Base-by-base conservation (phyloP, 1,140 invertebrate species). In the Drosophila quadrilineata region DNA sequence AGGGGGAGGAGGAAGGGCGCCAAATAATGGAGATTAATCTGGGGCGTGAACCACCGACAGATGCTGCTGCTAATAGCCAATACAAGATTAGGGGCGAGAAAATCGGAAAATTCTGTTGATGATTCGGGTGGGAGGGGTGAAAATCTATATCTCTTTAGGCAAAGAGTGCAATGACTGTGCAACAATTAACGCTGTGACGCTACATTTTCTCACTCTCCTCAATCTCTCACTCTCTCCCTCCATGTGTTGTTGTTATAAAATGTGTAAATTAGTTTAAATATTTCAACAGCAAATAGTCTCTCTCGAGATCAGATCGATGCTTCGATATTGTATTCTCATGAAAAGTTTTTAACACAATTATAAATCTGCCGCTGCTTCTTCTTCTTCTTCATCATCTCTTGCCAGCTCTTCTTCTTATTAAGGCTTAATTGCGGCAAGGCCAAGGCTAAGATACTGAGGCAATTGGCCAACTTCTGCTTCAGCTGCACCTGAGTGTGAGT, bases 241-340 rank as follows among this genome's bases (percentile, higher is more conserved):
- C n/a, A n/a, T n/a, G n/a, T 43, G 24, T 56, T 60, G 60, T 66
- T 58, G 46, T 67, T 57, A 59, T 69, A 35, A 84, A 75, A 84
- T 71, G 79, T 85, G 79, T 85, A 85, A 85, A 85, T 85, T 85
- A 85, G 79, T 69, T 59, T 80, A 75, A 75, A 43, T 75, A 80
- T 80, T 80, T 80, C 36, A 68, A 75, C 71, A 80, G 71, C 66
- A 71, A 80, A 80, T 80, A 80, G 38, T 53, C 38, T 56, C 28
- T 6, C 22, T 40, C 53, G 41, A 38, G 46, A 35, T 16, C 16
- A 56, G 54, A 52, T 21, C 46, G 22, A 22, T 14, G 2, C 10
- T 6, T 43, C 9, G 10, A 10, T 9, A 40, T 10, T 22, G 3
- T 40, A n/a, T 80, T 80, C 75, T 71, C 71, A 71, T 80, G 75